Conservation (phyloP, 2,797 vertebrate genomes). For the Enteromius afrohamiltoni region DNA sequence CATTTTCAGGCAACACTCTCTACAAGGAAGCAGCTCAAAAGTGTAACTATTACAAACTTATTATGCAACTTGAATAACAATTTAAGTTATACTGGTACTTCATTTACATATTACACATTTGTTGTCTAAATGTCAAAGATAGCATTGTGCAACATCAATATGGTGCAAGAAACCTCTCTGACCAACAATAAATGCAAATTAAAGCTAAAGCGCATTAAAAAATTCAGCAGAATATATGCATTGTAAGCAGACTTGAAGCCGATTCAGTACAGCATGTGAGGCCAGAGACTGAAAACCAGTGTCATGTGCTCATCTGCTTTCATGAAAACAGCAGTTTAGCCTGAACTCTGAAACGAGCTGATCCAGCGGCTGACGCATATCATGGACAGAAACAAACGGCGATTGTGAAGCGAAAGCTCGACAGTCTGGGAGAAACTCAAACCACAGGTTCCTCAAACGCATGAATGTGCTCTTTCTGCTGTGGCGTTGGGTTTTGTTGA, state of each 20-base stretch:
- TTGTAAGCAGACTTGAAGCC: background rate
- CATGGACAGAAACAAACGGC: background rate
- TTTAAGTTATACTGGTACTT: background rate
- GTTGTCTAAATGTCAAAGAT: slow-evolving; percentile 5
- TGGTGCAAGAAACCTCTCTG: background rate
- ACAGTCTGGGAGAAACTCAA: background rate
- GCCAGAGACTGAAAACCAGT: background rate
- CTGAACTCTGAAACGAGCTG: background rate
- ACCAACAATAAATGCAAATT: background rate
- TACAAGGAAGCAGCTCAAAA: background rate
- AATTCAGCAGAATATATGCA: background rate
- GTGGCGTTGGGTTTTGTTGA: background rate
- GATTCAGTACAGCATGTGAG: slow-evolving; percentile 14
- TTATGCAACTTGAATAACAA: background rate
- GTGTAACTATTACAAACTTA: background rate
- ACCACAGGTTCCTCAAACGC: slow-evolving; percentile 39
- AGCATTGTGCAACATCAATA: background rate
- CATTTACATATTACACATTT: background rate
- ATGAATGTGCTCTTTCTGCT: background rate
- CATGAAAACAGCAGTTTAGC: background rate
- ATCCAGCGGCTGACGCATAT: background rate
- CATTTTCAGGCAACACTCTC: background rate
- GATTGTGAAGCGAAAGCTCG: slow-evolving; percentile 10
- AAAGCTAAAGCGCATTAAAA: background rate
- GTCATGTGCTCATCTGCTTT: slow-evolving; percentile 18